phyloP scores from a whole-genome alignment of 2,888 invertebrate species.

The Catonia carolina region DNA sequence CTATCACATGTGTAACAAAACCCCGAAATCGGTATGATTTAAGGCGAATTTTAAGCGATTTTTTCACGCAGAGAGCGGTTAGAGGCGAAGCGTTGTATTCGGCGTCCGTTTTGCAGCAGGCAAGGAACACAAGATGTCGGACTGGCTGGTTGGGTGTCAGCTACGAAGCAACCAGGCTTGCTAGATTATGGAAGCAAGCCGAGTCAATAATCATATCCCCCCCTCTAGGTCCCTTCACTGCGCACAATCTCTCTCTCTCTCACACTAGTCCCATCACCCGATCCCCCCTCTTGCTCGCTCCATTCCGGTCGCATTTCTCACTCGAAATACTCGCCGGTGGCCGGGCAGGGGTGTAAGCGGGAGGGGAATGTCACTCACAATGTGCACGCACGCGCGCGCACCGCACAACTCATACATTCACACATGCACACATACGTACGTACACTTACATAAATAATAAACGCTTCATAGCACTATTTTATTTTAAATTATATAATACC shows the following conservation, averaged over 20 bases:
- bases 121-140: constrained; percentile 13
- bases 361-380: constrained; percentile 20
- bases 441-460: constrained; percentile 1
- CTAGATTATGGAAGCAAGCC: constrained; percentile 31
- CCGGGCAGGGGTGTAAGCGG: not conserved
- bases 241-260: constrained; percentile 34
- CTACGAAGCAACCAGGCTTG: constrained; percentile 41
- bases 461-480: not conserved
- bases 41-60: not conserved
- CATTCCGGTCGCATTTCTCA: constrained; percentile 25
- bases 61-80: not conserved
- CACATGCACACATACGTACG: not conserved
- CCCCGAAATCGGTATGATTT: constrained; percentile 5
- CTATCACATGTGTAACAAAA: not conserved
- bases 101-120: constrained; percentile 12
- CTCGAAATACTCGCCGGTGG: constrained; percentile 24
- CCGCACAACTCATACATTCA: not conserved
- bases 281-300: constrained; percentile 18
- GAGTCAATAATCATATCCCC: constrained; percentile 48
- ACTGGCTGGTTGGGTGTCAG: constrained; percentile 24
- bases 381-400: constrained; percentile 14
- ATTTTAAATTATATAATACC: too few relatives aligned
- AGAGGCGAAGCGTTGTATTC: constrained; percentile 3
- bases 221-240: constrained; percentile 54
- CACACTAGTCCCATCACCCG: constrained; percentile 4